phyloP scores from a whole-genome alignment of 2,113 vertebrate species.

The Cepphus grylle region DNA sequence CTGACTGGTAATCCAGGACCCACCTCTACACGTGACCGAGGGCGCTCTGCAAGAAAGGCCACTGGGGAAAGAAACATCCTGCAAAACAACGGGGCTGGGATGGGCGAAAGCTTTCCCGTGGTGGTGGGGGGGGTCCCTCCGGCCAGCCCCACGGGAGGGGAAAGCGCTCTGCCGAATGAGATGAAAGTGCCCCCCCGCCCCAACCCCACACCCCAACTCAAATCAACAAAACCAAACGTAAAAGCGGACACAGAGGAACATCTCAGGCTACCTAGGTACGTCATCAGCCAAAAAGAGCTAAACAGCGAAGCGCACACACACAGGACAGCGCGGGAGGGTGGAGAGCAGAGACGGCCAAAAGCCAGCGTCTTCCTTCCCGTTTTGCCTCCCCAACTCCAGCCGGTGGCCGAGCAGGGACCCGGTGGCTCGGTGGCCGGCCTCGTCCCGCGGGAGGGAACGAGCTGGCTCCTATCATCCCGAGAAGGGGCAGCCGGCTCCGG shows the following conservation, averaged over 20 bases:
- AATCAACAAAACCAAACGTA: constrained; percentile 41
- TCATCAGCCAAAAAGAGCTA: constrained; percentile 52
- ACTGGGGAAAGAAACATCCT: constrained; percentile 15
- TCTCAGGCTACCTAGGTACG: constrained; percentile 44
- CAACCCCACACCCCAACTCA: background rate
- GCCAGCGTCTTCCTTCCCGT: background rate
- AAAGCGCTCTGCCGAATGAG: background rate
- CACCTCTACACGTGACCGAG: background rate
- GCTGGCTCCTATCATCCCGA: background rate
- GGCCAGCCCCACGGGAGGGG: background rate
- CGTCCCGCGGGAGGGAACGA: background rate
- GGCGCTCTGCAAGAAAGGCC: constrained; percentile 57
- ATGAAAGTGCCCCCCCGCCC: background rate
- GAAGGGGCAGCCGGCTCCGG: constrained; percentile 47
- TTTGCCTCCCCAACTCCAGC: background rate
- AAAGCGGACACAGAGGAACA: constrained; percentile 32
- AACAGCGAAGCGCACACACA: constrained; percentile 50
- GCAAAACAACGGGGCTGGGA: background rate
- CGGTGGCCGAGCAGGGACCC: background rate
- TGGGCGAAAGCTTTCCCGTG: background rate
- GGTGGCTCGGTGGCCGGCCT: background rate
- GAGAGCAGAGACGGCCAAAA: background rate
- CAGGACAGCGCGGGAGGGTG: background rate
- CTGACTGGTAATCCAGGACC: constrained; percentile 45
- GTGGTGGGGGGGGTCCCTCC: background rate